Conservation (phyloP, 2,797 vertebrate species). For the Xenentodon cancila region DNA sequence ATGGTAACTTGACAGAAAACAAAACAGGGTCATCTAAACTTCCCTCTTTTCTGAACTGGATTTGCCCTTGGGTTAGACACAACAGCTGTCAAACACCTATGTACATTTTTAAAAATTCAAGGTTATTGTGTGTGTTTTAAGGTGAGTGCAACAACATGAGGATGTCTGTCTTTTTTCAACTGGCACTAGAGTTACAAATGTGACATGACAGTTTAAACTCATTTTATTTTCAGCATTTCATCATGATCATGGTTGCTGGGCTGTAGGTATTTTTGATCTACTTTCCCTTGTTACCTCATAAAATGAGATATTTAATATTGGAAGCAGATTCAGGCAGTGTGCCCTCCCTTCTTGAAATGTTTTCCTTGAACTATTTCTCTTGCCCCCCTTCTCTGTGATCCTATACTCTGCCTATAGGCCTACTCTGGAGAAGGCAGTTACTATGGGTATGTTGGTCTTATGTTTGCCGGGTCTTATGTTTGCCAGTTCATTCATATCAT, state of each 20-base stretch:
- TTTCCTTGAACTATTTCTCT: slow-evolving; percentile 63
- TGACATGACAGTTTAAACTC: slow-evolving; percentile 30
- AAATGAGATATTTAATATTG: slow-evolving; percentile 30
- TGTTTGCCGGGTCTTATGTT: slow-evolving; percentile 60
- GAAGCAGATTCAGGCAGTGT: slow-evolving; percentile 36
- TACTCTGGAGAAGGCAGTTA: slow-evolving; percentile 82
- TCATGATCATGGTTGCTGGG: slow-evolving; percentile 5
- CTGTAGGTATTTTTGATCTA: slow-evolving; percentile 3
- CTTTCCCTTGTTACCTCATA: slow-evolving; percentile 3
- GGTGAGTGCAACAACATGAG: slow-evolving; percentile 21
- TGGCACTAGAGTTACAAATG: slow-evolving; percentile 17
- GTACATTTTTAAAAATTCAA: slow-evolving; percentile 47
- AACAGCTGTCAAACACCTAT: slow-evolving; percentile 71
- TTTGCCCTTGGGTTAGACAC: slow-evolving; percentile 66
- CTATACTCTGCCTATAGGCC: slow-evolving; percentile 67
- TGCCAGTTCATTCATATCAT: slow-evolving; percentile 44
- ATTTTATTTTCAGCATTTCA: slow-evolving; percentile 13
- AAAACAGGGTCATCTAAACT: slow-evolving; percentile 61
- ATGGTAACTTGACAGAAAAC: slow-evolving; percentile 46
- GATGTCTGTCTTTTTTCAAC: slow-evolving; percentile 8
- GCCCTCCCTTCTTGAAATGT: slow-evolving; percentile 56
- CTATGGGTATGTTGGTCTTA: slow-evolving; percentile 72
- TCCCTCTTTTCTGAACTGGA: slow-evolving; percentile 42
- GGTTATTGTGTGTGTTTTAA: slow-evolving; percentile 46
- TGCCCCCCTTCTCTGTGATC: slow-evolving; percentile 68